Evolutionary conservation across 2,797 vertebrate genomes (phyloP).

Genomic region (Hydrophis major): DNA sequence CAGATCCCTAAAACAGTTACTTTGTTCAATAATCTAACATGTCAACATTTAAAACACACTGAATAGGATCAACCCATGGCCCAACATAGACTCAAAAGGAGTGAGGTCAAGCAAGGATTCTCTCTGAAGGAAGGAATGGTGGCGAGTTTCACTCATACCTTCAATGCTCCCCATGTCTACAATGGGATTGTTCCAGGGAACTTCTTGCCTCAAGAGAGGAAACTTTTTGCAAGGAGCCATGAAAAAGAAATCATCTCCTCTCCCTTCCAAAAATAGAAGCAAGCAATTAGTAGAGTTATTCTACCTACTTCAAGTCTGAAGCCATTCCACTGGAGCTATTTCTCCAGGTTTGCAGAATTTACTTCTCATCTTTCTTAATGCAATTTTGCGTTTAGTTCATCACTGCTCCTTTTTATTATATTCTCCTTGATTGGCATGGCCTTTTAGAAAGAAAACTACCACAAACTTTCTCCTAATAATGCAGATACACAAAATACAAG

Average conservation of each 20-base stretch:
- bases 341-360: not conserved
- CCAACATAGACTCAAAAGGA: not conserved
- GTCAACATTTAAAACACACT: not conserved
- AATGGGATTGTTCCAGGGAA: not conserved
- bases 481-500: not conserved
- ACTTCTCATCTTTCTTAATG: not conserved
- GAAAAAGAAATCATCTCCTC: not conserved
- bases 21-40: not conserved
- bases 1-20: not conserved
- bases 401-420: not conserved
- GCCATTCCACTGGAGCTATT: not conserved
- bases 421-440: not conserved
- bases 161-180: not conserved
- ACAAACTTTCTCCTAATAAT: not conserved
- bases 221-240: not conserved
- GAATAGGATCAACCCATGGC: not conserved
- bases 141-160: not conserved
- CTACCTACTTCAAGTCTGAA: not conserved
- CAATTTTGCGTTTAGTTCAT: not conserved
- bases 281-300: not conserved
- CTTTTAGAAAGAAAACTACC: not conserved
- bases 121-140: not conserved
- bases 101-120: not conserved
- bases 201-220: not conserved
- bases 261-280: not conserved